phyloP scores from a whole-genome alignment of 2,797 vertebrate genomes.

The Enteromius fasciolatus region DNA sequence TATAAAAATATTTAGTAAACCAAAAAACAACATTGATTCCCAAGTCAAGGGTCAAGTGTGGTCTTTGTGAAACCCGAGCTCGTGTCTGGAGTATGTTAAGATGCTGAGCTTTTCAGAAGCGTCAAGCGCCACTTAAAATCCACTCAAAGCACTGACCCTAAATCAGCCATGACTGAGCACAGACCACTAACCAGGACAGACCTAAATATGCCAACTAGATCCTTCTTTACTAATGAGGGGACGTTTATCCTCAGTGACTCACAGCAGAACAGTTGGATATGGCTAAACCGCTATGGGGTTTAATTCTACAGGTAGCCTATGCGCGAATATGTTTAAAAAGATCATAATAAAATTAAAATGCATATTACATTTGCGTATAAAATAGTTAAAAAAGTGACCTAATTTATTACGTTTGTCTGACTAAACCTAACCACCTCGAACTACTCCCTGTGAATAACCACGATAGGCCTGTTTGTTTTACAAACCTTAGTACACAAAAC shows the following conservation, averaged over 20 bases:
- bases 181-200: slow-evolving; percentile 16
- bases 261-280: not conserved
- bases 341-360: not conserved
- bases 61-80: not conserved
- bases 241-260: not conserved
- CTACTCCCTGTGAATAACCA: not conserved
- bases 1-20: not conserved
- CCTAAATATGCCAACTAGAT: slow-evolving; percentile 27
- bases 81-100: slow-evolving; percentile 30
- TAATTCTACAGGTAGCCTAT: no score
- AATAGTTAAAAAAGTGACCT: not conserved
- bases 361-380: not conserved
- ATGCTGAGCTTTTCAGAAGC: slow-evolving; percentile 26
- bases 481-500: not conserved
- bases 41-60: slow-evolving; percentile 14
- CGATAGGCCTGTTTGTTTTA: not conserved
- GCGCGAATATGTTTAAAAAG: not conserved
- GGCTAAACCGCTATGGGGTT: not conserved
- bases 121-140: slow-evolving; percentile 52
- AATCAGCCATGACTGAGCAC: slow-evolving; percentile 45
- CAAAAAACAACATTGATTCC: not conserved
- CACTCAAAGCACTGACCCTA: slow-evolving; percentile 45
- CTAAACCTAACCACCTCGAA: not conserved
- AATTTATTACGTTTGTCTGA: not conserved
- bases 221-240: slow-evolving; percentile 20